Base-by-base conservation (phyloP, 2,797 vertebrate genomes). In the Brachyrhaphis roseni region DNA sequence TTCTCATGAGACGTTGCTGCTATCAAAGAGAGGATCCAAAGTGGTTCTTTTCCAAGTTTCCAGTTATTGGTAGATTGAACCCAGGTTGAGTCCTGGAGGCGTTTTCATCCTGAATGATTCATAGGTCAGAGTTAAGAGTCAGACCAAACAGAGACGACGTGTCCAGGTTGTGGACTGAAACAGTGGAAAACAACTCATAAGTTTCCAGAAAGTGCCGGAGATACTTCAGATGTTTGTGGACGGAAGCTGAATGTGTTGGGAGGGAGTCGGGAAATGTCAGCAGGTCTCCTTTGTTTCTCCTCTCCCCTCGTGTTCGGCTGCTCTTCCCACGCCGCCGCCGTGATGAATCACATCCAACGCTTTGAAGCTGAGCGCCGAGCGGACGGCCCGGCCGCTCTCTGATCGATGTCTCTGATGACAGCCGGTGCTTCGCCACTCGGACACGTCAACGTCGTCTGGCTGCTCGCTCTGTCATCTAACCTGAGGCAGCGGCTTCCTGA, bases 321-420 rank as follows among this genome's bases (percentile, higher is more conserved):
- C 89, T 83, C 81, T 90, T 86, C 86, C 88, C 88, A 86, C 83
- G 76, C 74, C n/a, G 79, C 5, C 11, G 43, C 2, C 10, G 41
- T 53, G 90, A 92, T 90, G 89, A 90, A 87, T 92, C 89, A 78
- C 88, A 43, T 75, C 89, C 90, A 78, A 82, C 82, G 70, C 93
- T 94, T 94, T 94, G 93, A 94, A 92, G 92, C 49, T 70, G 13
- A 31, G 66, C 72, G 45, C 78, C 77, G 39, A 39, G 55, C 49
- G 49, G 49, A 8, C 18, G 18, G 47, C 18, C 47, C 1, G 18
- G 75, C 31, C 74, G 62, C 82, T 53, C 82, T 86, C 84, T 90
- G 83, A 91, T 76, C 80, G 90, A 93, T 66, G 64, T 12, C 15
- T 39, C 18, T 90, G 92, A 91, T 94, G 92, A 94, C 91, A 92